A percentile compares a stretch with the other conserved stretches of the same genome.
Conservation (phyloP, 2,113 vertebrate species). For the Hiodon alosoides region DNA sequence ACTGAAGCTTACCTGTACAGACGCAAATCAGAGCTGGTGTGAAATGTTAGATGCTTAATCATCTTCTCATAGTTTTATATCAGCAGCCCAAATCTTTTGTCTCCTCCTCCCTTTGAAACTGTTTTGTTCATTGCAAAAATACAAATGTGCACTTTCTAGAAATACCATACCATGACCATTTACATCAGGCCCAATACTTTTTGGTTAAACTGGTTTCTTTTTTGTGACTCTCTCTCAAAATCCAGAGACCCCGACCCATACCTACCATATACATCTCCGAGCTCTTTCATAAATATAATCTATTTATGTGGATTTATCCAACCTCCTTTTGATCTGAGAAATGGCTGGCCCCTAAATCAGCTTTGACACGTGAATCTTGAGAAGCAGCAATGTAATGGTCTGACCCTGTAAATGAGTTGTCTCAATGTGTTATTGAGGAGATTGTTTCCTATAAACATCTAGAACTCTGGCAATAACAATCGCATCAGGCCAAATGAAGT, state of each 20-base stretch:
- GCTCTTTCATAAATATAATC: constrained; percentile 38
- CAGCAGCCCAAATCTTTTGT: constrained; percentile 25
- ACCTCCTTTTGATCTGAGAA: constrained; percentile 42
- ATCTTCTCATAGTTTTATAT: constrained; percentile 32
- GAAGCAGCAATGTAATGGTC: constrained; percentile 75
- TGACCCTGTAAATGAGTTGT: constrained; percentile 91
- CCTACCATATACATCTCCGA: constrained; percentile 3
- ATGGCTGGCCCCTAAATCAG: constrained; percentile 50
- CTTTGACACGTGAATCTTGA: constrained; percentile 51
- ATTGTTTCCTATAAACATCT: constrained; percentile 99
- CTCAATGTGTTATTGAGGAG: constrained; percentile 98
- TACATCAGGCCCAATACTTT: background rate
- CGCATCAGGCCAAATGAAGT: constrained; percentile 97
- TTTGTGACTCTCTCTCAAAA: constrained; percentile 5
- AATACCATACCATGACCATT: background rate
- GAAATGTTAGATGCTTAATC: constrained; percentile 45
- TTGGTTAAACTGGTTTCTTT: background rate
- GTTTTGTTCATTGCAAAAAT: background rate
- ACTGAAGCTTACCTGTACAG: background rate
- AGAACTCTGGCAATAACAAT: constrained; percentile 97
- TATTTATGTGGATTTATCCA: constrained; percentile 46
- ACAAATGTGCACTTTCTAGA: background rate
- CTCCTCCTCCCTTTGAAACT: constrained; percentile 15
- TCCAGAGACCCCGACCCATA: constrained; percentile 11
- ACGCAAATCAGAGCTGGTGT: constrained; percentile 32